Conservation (phyloP, 1,140 invertebrate genomes). For the Druon quercuslanigerum region DNA sequence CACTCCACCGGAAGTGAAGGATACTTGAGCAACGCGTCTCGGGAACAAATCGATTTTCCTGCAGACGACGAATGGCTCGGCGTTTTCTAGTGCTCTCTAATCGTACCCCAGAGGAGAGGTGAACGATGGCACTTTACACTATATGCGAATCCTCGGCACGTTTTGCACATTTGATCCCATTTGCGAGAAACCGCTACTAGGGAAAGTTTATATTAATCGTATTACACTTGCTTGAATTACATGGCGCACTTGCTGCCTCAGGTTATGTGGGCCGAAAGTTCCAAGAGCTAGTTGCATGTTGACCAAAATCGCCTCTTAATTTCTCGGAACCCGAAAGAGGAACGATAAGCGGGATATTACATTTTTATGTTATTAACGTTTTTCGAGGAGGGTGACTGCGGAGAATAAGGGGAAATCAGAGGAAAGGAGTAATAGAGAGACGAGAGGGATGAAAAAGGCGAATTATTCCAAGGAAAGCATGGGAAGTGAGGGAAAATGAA, state of each 20-base stretch:
- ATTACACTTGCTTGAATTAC: constrained; percentile 5
- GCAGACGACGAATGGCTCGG: neutral
- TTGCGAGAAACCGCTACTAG: neutral
- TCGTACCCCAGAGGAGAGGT: neutral
- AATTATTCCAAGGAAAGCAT: too few relatives aligned
- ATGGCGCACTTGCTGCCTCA: neutral
- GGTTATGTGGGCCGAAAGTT: neutral
- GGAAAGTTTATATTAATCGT: constrained; percentile 20
- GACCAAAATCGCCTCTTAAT: neutral
- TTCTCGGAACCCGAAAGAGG: neutral
- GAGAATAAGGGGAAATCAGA: too few relatives aligned
- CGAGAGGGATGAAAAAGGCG: too few relatives aligned
- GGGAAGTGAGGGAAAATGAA: too few relatives aligned
- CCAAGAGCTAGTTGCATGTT: neutral
- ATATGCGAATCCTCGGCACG: constrained; percentile 5
- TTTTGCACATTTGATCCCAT: constrained; percentile 17
- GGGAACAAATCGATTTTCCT: neutral
- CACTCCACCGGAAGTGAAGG: too few relatives aligned
- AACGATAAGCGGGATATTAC: too few relatives aligned
- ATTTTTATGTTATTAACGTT: too few relatives aligned
- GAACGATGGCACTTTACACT: neutral
- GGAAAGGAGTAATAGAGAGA: too few relatives aligned
- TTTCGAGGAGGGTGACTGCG: too few relatives aligned
- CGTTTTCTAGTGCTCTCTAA: constrained; percentile 1
- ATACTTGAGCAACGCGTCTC: neutral